Evolutionary conservation across 1,140 invertebrate genomes (phyloP), one percentile per base, ranked within the genome.

Genomic region (Zophobas atratus): DNA sequence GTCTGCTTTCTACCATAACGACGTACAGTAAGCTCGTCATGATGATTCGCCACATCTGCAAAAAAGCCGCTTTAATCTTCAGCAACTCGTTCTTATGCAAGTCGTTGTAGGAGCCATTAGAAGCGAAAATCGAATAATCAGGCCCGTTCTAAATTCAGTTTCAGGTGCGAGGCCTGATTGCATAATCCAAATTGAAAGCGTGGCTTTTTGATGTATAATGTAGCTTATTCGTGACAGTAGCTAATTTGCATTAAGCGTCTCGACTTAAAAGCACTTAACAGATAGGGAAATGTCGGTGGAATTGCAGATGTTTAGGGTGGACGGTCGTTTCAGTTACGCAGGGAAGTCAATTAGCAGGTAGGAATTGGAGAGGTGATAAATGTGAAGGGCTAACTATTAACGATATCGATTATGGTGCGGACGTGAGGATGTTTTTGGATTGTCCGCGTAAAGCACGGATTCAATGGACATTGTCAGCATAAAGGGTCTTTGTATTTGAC

Each of bases 41-140:
- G 33, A 81, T 74, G 48, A 80, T 80, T 60, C 75, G 75, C 79
- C 75, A 79, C 79, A 81, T 81, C 81, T 81, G 81, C 33, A 80
- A 80, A 6, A 73, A 51, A 56, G 32, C 48, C 0, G 20, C 20
- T 20, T 20, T 20, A 20, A 20, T 20, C 20, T 20, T 20, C 20
- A 20, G 20, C 20, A 20, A 20, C 20, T 20, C 20, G 20, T 20
- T 20, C 20, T 20, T 20, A 20, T 20, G 20, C 20, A 20, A 20
- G 20, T 20, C 20, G 20, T 20, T 20, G 20, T 20, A 20, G 20
- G 8, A 6, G 38, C 56, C 53, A 71, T 43, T 75, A 73, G 51
- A n/a, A 49, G 46, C 6, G 34, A 53, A 73, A 43, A 73, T 55
- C 55, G 46, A 5, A 20, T 73, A 33, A 41, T 36, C n/a, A 46